A percentile compares a stretch with the other conserved stretches of the same genome.
These are phyloP conservation scores for Pegea sp. DNA, from an alignment of 23 tunicate genomes.

Conservation along the genomic window DNA sequence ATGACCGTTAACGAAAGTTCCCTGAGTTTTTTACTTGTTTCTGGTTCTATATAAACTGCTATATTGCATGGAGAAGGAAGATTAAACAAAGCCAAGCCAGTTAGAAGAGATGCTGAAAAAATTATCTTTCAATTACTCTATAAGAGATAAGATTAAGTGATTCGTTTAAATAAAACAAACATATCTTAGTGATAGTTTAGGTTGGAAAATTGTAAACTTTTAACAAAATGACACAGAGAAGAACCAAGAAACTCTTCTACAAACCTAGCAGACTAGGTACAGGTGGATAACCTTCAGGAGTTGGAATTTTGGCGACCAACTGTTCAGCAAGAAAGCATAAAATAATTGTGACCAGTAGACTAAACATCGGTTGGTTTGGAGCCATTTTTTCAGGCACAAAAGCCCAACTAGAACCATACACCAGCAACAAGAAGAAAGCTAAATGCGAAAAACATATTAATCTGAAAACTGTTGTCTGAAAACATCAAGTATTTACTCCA, in stretches of 20 bases:
- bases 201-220: neutral
- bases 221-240: neutral
- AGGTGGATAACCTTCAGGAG: slow-evolving; percentile 42
- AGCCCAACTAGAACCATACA: slow-evolving; percentile 38
- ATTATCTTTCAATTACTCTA: too few relatives aligned
- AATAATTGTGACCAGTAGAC: slow-evolving; percentile 31
- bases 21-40: slow-evolving; percentile 18
- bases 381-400: slow-evolving; percentile 21
- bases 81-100: slow-evolving; percentile 41
- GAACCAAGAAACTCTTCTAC: neutral
- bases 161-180: neutral
- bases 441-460: neutral
- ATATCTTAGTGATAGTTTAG: too few relatives aligned
- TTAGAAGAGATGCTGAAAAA: slow-evolving; percentile 43
- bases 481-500: too few relatives aligned
- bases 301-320: slow-evolving; percentile 52
- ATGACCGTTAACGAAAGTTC: slow-evolving; percentile 46
- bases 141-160: neutral
- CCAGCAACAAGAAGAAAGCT: slow-evolving; percentile 8
- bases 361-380: slow-evolving; percentile 25
- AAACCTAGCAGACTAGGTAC: slow-evolving; percentile 48
- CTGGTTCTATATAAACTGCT: slow-evolving; percentile 18
- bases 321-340: slow-evolving; percentile 45
- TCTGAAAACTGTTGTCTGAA: too few relatives aligned
- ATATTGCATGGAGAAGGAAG: slow-evolving; percentile 47